Evolutionary conservation across 2,797 vertebrate genomes (phyloP).

Genomic region (Gymnodraco acuticeps): DNA sequence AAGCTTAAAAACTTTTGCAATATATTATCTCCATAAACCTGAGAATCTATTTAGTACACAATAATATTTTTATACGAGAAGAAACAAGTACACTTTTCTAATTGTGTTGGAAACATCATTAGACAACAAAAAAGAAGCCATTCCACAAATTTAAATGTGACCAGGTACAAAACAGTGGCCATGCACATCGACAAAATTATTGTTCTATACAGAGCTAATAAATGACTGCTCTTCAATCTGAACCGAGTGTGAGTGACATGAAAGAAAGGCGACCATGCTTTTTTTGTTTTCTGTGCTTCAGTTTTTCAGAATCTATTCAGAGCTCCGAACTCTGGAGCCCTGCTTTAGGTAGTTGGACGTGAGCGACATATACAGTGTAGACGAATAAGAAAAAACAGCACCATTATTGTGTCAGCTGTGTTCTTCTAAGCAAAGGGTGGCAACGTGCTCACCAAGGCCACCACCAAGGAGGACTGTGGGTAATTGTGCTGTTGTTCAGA

Average conservation of each 20-base stretch:
- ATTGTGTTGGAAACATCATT: constrained; percentile 51
- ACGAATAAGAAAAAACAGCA: constrained; percentile 53
- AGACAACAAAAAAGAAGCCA: constrained; percentile 26
- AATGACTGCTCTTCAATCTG: constrained; percentile 7
- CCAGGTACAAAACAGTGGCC: constrained; percentile 45
- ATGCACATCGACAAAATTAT: constrained; percentile 67
- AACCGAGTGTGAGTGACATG: constrained; percentile 25
- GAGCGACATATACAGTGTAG: constrained; percentile 15
- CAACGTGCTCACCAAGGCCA: constrained; percentile 47
- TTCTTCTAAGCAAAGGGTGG: constrained; percentile 51
- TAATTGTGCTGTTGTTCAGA: constrained; percentile 55
- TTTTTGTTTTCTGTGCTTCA: constrained; percentile 60
- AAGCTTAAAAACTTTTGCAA: constrained; percentile 66
- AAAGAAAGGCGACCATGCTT: constrained; percentile 29
- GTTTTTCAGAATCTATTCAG: constrained; percentile 21
- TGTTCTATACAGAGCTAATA: constrained; percentile 57
- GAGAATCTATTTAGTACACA: constrained; percentile 72
- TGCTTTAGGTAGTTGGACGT: constrained; percentile 43
- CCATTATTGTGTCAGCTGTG: constrained; percentile 46
- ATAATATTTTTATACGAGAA: constrained; percentile 44
- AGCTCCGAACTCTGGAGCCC: constrained; percentile 21
- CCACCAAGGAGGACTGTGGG: constrained; percentile 33
- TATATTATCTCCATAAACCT: constrained; percentile 77
- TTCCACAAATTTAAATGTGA: constrained; percentile 48
- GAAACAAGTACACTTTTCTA: constrained; percentile 34